Evolutionary conservation across 1,140 invertebrate species (phyloP), one percentile per base, ranked within the genome.

Genomic region (Drosophila sp.): DNA sequence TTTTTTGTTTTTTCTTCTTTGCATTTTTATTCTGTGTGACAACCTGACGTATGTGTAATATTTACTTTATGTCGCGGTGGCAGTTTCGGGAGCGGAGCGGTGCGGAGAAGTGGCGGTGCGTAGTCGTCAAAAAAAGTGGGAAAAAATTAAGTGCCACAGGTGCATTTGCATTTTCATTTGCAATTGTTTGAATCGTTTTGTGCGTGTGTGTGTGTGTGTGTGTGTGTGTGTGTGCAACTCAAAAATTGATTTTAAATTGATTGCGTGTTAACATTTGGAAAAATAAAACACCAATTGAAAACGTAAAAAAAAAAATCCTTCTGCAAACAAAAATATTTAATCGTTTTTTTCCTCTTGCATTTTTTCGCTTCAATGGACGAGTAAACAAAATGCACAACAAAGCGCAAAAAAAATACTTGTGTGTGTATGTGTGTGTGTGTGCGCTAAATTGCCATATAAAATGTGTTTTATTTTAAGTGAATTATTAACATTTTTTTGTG

Each of bases 141-240:
- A 29, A 75, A 75, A 61, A 72, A 75, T 75, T 75, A 75, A 75
- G 64, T 50, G 44, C 44, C 44, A 50, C 44, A 50, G 44, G 44
- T 50, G 44, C 44, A 50, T 50, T 50, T 50, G 44, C 44, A 50
- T 50, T 50, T 50, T 10, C 44, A 50, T 50, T 50, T 50, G 7
- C 44, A 50, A 50, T 50, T 25, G 44, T 50, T 50, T 50, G 23
- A 50, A 50, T 27, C 44, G 23, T 27, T 60, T 65, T 38, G 54
- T 33, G n/a, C 33, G 72, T 38, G 54, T 33, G n/a, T 40, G 40
- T 41, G 35, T 33, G 40, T 41, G 56, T 38, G 35, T 72, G 44
- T 41, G 65, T 38, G 40, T 55, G n/a, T 40, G 54, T 41, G 55
- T 54, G 57, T 30, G 58, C 30, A 11, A 58, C 23, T 23, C 23